Base-by-base conservation (phyloP, 2,888 invertebrate genomes). In the Heliconius cydno region DNA sequence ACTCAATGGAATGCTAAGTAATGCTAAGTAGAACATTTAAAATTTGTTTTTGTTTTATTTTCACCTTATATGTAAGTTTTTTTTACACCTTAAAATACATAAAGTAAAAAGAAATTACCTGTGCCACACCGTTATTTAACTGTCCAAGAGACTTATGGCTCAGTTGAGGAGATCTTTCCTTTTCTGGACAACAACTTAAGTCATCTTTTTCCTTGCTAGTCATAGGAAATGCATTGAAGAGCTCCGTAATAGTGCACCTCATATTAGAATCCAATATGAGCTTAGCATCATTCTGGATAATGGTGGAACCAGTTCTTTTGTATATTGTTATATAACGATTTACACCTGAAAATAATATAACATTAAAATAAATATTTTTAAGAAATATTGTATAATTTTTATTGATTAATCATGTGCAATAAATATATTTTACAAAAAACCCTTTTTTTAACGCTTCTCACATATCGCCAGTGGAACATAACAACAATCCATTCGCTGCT, bases 171-270 rank as follows among this genome's bases (percentile, higher is more conserved):
- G 95, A 94, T 72, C 96, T 89, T 85, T 96, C 96, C 84, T 96
- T 96, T 86, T 97, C 97, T 0, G 96, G 96, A 63, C 96, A 96
- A 28, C 96, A 96, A 81, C 96, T 94, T 52, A 97, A 91, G 83
- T 97, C 97, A 85, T 97, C 96, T 77, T 96, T 96, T 91, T 97
- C 97, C 84, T 94, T 95, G 81, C 95, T 96, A 6, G 96, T 97
- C 68, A 97, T 94, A 0, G 97, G 97, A 88, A 96, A 97, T 13
- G 96, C 95, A 84, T 96, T 96, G 73, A 97, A 92, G 66, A 97
- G 89, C 85, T 95, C 96, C 0, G 95, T 95, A 81, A 97, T 96
- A 77, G 96, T 96, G 82, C 96, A 96, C 19, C 96, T 93, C 83
- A 97, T 96, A 81, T 96, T 93, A 0, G 96, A 95, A 78, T 96